phyloP scores from a whole-genome alignment of 2,113 vertebrate species.

The Limanda limanda region DNA sequence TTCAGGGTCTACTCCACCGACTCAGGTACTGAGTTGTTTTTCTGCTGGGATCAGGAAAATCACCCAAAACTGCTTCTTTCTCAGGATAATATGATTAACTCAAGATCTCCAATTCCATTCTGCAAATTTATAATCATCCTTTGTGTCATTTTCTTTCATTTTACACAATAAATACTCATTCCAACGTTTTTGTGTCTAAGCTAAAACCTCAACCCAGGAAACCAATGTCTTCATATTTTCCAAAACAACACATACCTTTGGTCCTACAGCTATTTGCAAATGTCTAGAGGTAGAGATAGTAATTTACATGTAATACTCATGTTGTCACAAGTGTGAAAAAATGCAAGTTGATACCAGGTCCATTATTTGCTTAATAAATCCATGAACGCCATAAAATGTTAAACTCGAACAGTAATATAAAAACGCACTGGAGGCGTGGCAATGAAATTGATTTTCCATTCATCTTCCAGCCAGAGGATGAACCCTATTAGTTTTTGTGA shows the following conservation, averaged over 20 bases:
- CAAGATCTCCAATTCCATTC: neutral
- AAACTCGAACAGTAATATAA: neutral
- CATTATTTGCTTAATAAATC: neutral
- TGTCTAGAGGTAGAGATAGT: no score
- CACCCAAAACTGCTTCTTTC: neutral
- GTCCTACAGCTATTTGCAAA: neutral
- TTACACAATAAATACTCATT: no score
- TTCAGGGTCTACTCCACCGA: constrained; percentile 97
- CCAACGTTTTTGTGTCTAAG: no score
- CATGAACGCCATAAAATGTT: neutral
- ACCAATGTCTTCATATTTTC: no score
- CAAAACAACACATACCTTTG: no score
- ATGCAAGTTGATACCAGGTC: neutral
- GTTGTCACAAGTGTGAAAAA: neutral
- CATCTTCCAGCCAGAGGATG: neutral
- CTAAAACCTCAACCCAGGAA: no score
- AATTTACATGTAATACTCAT: neutral
- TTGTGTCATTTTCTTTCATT: neutral
- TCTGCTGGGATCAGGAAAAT: neutral
- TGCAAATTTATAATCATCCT: neutral
- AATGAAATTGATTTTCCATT: neutral
- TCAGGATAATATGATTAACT: neutral
- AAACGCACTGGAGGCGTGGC: neutral
- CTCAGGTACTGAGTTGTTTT: constrained; percentile 83
- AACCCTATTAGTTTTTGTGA: neutral